phyloP scores from a whole-genome alignment of 2,888 invertebrate genomes.

The Plagodis dolabraria region DNA sequence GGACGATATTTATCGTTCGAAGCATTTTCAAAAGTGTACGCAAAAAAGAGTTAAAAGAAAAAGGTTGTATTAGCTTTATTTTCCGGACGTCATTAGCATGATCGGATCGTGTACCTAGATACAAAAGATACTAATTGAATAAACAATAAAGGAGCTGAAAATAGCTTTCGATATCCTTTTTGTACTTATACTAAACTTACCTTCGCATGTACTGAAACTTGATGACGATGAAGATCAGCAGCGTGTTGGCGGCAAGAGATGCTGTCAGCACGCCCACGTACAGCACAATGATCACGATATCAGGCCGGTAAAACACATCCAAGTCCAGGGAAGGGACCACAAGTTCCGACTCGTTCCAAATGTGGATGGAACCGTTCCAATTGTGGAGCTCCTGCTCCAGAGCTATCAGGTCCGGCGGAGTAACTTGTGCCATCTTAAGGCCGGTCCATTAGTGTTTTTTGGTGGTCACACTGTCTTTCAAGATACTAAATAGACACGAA shows the following conservation, averaged over 20 bases:
- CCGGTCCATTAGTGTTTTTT: too few species aligned
- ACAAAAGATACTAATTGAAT: too few species aligned
- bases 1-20: too few species aligned
- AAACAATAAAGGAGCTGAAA: too few species aligned
- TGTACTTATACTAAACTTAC: constrained; percentile 68
- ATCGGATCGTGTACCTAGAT: too few species aligned
- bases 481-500: too few species aligned
- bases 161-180: background rate
- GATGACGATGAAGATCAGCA: constrained; percentile 89
- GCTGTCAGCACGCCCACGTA: constrained; percentile 87
- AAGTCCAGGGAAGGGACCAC: constrained; percentile 58
- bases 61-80: too few species aligned
- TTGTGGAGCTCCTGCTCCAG: constrained; percentile 15
- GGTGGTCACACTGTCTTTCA: too few species aligned
- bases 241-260: constrained; percentile 87
- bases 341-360: constrained; percentile 59
- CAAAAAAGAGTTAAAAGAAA: too few species aligned
- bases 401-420: constrained; percentile 16
- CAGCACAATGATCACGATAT: constrained; percentile 84
- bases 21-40: too few species aligned
- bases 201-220: constrained; percentile 90
- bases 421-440: constrained; percentile 16
- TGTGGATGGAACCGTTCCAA: constrained; percentile 43
- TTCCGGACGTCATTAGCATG: too few species aligned
- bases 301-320: constrained; percentile 72